A percentile compares a stretch with the other conserved stretches of the same genome.
Evolutionary conservation across 2,888 invertebrate genomes (phyloP).

Genomic region (Sarcophaga variegata): DNA sequence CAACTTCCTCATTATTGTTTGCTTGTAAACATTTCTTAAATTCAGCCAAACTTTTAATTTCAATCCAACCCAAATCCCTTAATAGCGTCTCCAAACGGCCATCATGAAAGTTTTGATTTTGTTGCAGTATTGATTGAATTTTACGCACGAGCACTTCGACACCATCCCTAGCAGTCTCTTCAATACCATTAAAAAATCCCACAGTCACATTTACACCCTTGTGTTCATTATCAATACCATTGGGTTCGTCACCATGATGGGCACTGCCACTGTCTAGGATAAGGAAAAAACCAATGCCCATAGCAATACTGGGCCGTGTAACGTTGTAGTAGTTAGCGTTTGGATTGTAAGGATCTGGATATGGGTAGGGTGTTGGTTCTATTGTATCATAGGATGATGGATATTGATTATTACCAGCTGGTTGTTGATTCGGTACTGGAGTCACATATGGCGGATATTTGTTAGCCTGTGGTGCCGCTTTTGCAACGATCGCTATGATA

Average conservation of each 20-base stretch:
- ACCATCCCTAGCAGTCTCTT: neutral
- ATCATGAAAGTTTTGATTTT: neutral
- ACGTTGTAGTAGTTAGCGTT: neutral
- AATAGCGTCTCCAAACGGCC: neutral
- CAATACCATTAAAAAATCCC: neutral
- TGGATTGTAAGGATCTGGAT: slow-evolving; percentile 1
- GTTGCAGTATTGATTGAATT: neutral
- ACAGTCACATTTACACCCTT: neutral
- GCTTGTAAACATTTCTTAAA: neutral
- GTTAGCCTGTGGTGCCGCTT: neutral
- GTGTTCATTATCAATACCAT: neutral
- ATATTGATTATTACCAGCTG: too few relatives aligned
- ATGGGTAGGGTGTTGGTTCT: neutral
- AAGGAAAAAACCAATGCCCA: neutral
- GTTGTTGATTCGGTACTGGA: too few relatives aligned
- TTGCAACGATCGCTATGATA: neutral
- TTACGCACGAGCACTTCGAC: neutral
- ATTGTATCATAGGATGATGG: too few relatives aligned
- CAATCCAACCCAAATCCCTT: neutral
- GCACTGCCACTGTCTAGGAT: neutral
- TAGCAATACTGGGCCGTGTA: neutral
- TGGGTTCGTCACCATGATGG: neutral
- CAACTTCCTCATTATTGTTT: neutral
- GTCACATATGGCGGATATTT: neutral
- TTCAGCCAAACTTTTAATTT: neutral